A percentile compares a stretch with the other conserved stretches of the same genome.
phyloP scores from a whole-genome alignment of 1,140 invertebrate genomes.

The Pogonus chalceus region DNA sequence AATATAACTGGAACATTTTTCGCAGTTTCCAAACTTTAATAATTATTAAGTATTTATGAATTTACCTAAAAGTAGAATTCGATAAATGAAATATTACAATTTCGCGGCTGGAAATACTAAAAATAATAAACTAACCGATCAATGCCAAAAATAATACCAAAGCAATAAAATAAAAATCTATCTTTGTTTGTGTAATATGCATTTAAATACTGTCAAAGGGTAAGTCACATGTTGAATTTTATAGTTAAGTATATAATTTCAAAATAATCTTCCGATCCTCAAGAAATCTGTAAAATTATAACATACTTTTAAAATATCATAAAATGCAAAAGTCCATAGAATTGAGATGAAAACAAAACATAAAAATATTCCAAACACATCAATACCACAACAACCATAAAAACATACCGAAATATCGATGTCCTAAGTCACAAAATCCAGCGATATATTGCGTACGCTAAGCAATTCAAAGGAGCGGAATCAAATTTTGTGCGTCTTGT shows the following conservation, averaged over 20 bases:
- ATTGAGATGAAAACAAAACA: neutral
- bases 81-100: too few species aligned
- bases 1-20: too few species aligned
- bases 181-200: too few species aligned
- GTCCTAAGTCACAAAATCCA: neutral
- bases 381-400: neutral
- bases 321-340: neutral
- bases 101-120: too few species aligned
- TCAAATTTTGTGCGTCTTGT: neutral
- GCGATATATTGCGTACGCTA: neutral
- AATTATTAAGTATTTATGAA: too few species aligned
- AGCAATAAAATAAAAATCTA: too few species aligned
- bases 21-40: too few species aligned
- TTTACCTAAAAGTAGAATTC: too few species aligned
- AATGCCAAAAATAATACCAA: too few species aligned
- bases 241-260: neutral
- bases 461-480: conserved; percentile 1
- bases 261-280: neutral
- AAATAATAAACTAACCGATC: too few species aligned
- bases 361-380: neutral
- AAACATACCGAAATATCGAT: neutral
- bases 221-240: too few species aligned
- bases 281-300: neutral
- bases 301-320: neutral
- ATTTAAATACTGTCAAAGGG: too few species aligned